Base-by-base conservation (phyloP, 2,888 invertebrate species). In the Amblyteles armatorius region DNA sequence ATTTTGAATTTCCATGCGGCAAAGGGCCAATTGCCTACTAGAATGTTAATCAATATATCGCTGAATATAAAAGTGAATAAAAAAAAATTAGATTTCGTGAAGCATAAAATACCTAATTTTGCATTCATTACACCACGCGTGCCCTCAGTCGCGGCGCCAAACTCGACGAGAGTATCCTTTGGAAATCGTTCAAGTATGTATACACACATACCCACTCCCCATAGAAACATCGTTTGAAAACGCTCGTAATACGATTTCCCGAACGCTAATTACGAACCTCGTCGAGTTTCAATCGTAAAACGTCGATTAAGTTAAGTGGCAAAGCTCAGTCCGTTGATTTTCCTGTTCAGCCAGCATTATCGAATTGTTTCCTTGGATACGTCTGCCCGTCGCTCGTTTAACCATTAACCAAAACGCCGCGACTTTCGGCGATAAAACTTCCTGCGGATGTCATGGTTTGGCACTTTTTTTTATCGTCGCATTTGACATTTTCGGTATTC, bases 211-310 rank as follows among this genome's bases (percentile, higher is more conserved):
- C 36, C 36, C 40, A 60, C 29, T 44, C 60, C 29, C 16, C 36
- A 68, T 76, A 68, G 60, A 78, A 84, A 72, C 52, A 60, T 65
- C 63, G 29, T 36, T 16, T 57, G 16, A 57, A 57, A 52, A 19
- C 29, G 16, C 16, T 29, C 9, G 78, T 79, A 57, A 78, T 68
- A 60, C 22, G 57, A 71, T 76, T 76, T 79, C 22, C 26, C 22
- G 60, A 71, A 68, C 50, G 65, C 65, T 79, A 82, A 82, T 84
- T 82, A 84, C 81, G 74, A 48, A 79, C 63, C 36, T 57, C 78
- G 69, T 33, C 68, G 65, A 26, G 29, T 73, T 69, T 71, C 63
- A 76, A 79, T 65, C 63, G 60, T 29, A 26, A 63, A 72, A 73
- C 52, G 79, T 76, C 57, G 69, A 83, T 79, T 78, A 73, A 84